Percentiles rank a stretch among this genome's conserved stretches.
These are phyloP conservation scores for Eudorcas thomsonii DNA, from an alignment of 2,113 vertebrate species.

Conservation along the genomic window DNA sequence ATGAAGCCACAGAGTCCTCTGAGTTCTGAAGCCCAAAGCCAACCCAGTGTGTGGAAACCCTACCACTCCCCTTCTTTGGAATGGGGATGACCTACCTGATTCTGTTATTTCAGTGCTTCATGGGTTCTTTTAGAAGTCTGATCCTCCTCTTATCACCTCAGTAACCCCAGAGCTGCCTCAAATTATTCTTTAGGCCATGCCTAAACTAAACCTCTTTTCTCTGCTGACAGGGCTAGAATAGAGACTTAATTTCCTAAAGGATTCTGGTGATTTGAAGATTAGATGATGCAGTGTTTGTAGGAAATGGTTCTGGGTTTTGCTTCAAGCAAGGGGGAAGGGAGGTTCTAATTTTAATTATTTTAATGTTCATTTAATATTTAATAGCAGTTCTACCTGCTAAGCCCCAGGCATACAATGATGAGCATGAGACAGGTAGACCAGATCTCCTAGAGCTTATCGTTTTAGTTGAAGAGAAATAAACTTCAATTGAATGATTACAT, in stretches of 20 bases:
- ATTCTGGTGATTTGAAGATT: neutral
- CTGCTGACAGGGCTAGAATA: neutral
- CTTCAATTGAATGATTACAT: neutral
- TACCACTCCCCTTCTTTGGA: neutral
- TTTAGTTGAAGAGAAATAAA: neutral
- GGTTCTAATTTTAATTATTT: conserved; percentile 36
- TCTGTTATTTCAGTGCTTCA: neutral
- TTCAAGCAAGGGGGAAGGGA: neutral
- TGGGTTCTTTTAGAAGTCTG: neutral
- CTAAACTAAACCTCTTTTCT: neutral
- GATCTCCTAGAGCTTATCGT: neutral
- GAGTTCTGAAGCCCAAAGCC: neutral
- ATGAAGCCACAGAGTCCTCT: neutral
- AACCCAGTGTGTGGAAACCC: neutral
- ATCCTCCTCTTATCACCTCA: neutral
- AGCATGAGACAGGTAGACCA: neutral
- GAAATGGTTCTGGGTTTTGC: neutral
- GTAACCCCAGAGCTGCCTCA: neutral
- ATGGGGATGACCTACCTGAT: neutral
- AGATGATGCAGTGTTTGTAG: neutral
- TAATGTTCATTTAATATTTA: conserved; percentile 6
- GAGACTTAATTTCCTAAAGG: neutral
- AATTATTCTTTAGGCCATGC: neutral
- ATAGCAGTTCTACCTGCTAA: neutral
- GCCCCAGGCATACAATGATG: neutral